Evolutionary conservation across 2,113 vertebrate species (phyloP).

Genomic region (Bufo bufo): DNA sequence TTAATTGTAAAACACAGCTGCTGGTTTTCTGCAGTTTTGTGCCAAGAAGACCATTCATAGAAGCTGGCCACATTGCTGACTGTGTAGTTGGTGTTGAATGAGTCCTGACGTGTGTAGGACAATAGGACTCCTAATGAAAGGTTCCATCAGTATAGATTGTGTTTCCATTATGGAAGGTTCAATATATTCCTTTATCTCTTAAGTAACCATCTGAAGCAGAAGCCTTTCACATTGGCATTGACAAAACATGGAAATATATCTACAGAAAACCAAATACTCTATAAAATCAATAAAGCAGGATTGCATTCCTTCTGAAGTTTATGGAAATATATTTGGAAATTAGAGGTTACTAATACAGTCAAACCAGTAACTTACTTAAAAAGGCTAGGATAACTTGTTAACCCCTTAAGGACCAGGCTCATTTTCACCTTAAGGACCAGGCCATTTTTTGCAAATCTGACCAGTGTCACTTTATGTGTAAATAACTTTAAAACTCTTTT

Average conservation of each 20-base stretch:
- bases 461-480: no score
- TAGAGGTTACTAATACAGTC: not conserved
- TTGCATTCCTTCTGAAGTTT: not conserved
- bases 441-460: no score
- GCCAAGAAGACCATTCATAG: not conserved
- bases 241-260: constrained; percentile 28
- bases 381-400: not conserved
- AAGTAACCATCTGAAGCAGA: constrained; percentile 28
- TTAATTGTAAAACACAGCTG: constrained; percentile 27
- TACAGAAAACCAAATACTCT: not conserved
- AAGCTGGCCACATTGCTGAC: constrained; percentile 19
- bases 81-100: constrained; percentile 9
- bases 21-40: constrained; percentile 7
- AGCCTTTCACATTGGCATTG: constrained; percentile 18
- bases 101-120: not conserved
- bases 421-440: no score
- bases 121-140: constrained; percentile 29
- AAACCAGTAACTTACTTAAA: not conserved
- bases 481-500: no score
- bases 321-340: not conserved
- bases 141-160: constrained; percentile 26
- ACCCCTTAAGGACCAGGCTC: no score
- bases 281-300: not conserved
- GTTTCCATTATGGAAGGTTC: constrained; percentile 44
- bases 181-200: constrained; percentile 37